These are phyloP conservation scores for Aphrocallistes beatrix DNA, from an alignment of 37 sponge, comb jelly and placozoan genomes.

Conservation along the genomic window DNA sequence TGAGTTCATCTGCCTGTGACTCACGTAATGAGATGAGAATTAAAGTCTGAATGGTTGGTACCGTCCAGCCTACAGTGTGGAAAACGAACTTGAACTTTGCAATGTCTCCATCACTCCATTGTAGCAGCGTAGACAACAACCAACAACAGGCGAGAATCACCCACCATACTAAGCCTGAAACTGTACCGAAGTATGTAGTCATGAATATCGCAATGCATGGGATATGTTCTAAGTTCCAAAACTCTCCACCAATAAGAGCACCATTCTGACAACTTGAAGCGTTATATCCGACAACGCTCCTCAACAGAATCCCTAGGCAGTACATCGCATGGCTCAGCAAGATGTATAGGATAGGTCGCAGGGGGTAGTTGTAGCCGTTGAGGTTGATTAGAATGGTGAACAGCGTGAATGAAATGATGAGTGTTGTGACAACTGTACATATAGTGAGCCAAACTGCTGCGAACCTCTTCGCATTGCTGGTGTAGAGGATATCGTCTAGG, in stretches of 20 bases:
- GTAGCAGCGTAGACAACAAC: not conserved
- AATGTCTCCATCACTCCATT: not conserved
- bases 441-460: not conserved
- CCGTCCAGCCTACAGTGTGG: not conserved
- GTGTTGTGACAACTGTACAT: not conserved
- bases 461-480: not conserved
- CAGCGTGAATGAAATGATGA: not conserved
- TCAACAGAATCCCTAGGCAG: not conserved
- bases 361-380: not conserved
- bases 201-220: slow-evolving; percentile 8
- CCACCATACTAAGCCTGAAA: not conserved
- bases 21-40: not conserved
- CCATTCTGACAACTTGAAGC: not conserved
- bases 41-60: not conserved
- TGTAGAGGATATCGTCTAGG: not conserved
- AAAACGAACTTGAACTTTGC: not conserved
- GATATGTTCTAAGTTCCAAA: not conserved
- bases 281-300: not conserved
- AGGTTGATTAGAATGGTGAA: not conserved
- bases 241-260: not conserved
- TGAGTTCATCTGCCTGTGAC: not conserved
- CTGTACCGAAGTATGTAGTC: not conserved
- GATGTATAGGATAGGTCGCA: not conserved
- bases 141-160: not conserved
- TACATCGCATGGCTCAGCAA: not conserved